Evolutionary conservation across 2,888 invertebrate species (phyloP).

Genomic region (Anorthoa munda): DNA sequence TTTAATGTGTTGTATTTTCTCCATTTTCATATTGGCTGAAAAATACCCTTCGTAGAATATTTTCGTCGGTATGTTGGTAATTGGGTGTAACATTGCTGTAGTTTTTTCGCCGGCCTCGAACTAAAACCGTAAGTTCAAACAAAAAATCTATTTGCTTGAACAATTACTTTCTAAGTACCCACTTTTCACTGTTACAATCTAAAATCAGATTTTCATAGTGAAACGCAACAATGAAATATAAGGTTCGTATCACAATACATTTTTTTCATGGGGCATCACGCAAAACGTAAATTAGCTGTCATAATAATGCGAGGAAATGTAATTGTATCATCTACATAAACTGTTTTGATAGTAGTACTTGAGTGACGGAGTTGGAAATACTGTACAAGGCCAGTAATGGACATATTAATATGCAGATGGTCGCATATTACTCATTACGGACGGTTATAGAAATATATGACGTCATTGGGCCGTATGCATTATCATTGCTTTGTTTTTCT

Average conservation of each 20-base stretch:
- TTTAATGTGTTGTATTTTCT: constrained; percentile 7
- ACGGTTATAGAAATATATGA: constrained; percentile 60
- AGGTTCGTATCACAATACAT: constrained; percentile 57
- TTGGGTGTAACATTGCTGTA: neutral
- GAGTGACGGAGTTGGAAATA: constrained; percentile 47
- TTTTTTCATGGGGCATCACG: constrained; percentile 67
- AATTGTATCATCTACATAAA: constrained; percentile 65
- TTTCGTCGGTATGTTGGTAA: neutral
- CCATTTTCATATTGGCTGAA: neutral
- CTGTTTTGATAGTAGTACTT: constrained; percentile 52
- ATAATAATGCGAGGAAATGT: constrained; percentile 62
- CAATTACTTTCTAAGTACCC: constrained; percentile 22
- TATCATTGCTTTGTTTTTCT: constrained; percentile 46
- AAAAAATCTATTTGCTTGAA: constrained; percentile 42
- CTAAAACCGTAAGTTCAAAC: constrained; percentile 5
- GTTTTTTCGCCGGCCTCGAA: neutral
- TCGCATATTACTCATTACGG: constrained; percentile 59
- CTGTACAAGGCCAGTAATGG: constrained; percentile 57
- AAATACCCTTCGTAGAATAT: neutral
- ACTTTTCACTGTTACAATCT: constrained; percentile 42
- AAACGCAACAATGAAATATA: constrained; percentile 64
- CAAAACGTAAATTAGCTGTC: constrained; percentile 70
- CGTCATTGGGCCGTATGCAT: constrained; percentile 57
- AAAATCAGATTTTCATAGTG: constrained; percentile 55
- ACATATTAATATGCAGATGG: constrained; percentile 57